Evolutionary conservation across 2,888 invertebrate species (phyloP), one percentile per base, ranked within the genome.

Genomic region (Halictus ligatus): DNA sequence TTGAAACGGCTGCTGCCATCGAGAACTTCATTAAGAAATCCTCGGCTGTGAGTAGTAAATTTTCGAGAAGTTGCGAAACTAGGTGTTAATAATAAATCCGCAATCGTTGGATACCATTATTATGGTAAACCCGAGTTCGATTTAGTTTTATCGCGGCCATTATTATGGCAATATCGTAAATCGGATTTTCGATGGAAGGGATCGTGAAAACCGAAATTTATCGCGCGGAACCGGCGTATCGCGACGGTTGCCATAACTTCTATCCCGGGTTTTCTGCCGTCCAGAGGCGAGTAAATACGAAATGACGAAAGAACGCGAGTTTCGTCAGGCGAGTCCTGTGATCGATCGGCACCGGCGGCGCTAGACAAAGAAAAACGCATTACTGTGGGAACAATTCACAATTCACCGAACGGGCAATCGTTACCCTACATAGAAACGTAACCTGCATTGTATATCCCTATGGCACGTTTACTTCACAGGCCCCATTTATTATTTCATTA

Each of bases 231-330:
- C 64, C 29, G 48, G 25, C 35, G 75, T 60, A 60, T 85, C 67
- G 80, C 60, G 40, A 25, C 75, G 69, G 81, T 87, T 79, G 87
- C 80, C 77, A 75, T 80, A 72, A 74, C 86, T 88, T 71, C 75
- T 43, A 76, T 48, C 18, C 50, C 46, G n/a, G 81, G 67, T 10
- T 58, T 58, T 67, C 75, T 74, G 87, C 79, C 87, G 91, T 88
- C 86, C 80, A 84, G 76, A 78, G 86, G 85, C 83, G 78, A 77
- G 81, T n/a, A 81, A 82, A 85, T 58, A 84, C 85, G 84, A 84
- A 86, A 80, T 91, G 90, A 60, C 88, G 90, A 90, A 90, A 90
- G 78, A 73, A 76, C 84, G 79, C 81, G 86, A 81, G 91, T 89
- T 90, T 89, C 91, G 88, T 88, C 89, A 90, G 89, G 76, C 81